phyloP scores from a whole-genome alignment of 2,888 invertebrate genomes.

The Nomada ferruginata region DNA sequence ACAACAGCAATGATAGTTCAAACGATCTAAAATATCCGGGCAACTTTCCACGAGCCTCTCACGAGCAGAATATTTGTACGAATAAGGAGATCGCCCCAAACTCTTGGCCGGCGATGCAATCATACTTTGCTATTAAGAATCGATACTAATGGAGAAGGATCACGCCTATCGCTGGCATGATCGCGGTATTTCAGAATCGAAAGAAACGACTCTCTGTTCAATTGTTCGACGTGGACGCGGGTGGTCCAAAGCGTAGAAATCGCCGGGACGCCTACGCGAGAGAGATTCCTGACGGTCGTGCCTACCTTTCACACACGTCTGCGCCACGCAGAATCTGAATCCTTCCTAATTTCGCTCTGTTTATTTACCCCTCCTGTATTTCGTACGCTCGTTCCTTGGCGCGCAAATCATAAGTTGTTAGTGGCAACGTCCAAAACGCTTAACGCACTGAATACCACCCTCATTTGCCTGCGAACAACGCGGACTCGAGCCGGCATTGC shows the following conservation, averaged over 20 bases:
- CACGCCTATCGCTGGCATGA: conserved; percentile 4
- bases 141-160: no score
- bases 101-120: no score
- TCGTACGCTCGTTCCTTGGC: background rate
- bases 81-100: no score
- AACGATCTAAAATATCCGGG: no score
- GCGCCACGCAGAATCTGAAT: conserved; percentile 31
- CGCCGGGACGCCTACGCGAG: conserved; percentile 49
- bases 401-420: conserved; percentile 49
- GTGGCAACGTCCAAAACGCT: conserved; percentile 38
- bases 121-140: no score
- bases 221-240: conserved; percentile 42
- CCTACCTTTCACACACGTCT: conserved; percentile 15
- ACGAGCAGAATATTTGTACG: no score
- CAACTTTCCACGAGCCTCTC: no score
- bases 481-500: background rate
- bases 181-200: conserved; percentile 5
- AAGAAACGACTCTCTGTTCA: conserved; percentile 18
- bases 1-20: no score
- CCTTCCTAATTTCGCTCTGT: conserved; percentile 39
- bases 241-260: conserved; percentile 49
- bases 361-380: conserved; percentile 43
- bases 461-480: conserved; percentile 15
- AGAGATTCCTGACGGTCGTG: conserved; percentile 19
- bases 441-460: conserved; percentile 26